These are phyloP conservation scores for Pristiophorus japonicus DNA, from an alignment of 2,113 vertebrate species.

Conservation along the genomic window DNA sequence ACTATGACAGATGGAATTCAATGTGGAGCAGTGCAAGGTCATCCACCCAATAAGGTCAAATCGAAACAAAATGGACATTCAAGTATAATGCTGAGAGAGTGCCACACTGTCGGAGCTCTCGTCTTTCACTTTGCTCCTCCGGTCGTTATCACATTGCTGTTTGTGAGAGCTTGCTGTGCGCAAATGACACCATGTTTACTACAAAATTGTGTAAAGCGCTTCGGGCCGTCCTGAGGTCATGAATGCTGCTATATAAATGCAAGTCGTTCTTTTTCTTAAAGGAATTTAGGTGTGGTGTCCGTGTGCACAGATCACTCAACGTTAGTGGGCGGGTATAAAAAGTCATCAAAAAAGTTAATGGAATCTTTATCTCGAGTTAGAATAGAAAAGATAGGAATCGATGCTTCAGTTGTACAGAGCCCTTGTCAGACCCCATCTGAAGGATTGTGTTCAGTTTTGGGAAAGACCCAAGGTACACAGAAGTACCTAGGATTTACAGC, in stretches of 20 bases:
- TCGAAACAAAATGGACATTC: background rate
- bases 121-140: too few relatives aligned
- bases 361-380: background rate
- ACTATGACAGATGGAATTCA: too few relatives aligned
- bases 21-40: too few relatives aligned
- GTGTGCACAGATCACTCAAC: background rate
- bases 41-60: too few relatives aligned
- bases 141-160: too few relatives aligned
- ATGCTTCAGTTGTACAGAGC: background rate
- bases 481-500: background rate
- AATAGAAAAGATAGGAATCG: background rate
- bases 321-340: background rate
- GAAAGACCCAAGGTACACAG: background rate
- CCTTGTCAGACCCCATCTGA: background rate
- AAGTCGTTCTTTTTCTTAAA: background rate
- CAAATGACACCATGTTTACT: too few relatives aligned
- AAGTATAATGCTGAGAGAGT: too few relatives aligned
- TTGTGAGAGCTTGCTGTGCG: too few relatives aligned
- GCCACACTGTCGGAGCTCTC: too few relatives aligned
- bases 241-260: too few relatives aligned
- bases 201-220: too few relatives aligned
- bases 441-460: background rate
- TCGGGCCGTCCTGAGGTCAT: too few relatives aligned
- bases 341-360: background rate
- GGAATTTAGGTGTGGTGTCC: background rate